Base-by-base conservation (phyloP, 2,797 vertebrate species). In the Scyliorhinus canicula region DNA sequence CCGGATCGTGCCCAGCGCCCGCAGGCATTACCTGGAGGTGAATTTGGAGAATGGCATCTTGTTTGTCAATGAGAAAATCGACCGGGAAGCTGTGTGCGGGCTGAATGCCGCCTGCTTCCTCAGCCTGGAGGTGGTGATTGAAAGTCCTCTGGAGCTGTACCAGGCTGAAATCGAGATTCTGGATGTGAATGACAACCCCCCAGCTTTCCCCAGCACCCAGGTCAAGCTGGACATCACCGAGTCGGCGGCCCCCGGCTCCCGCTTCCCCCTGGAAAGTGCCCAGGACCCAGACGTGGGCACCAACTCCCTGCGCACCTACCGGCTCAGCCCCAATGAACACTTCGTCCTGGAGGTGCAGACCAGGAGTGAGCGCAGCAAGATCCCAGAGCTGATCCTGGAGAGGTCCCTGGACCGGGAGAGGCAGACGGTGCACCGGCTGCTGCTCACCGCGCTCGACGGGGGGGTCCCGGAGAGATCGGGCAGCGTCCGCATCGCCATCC, bases 251-350 rank as follows among this genome's bases (percentile, higher is more conserved):
- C 93, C 35, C 8, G 97, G 97, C 0, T 97, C 97, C 35, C 93
- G 96, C n/a, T 97, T 97, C 85, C 97, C 97, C 12, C 26, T 97
- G 0, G 97, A 95, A 0, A 97, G 97, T 26, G 97, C 97, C 0
- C 96, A 96, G 0, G 97, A 97, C 88, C 96, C 96, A 0, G 97
- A 97, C 95, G 95, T 97, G 0, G 97, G 97, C 2, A 60, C 2
- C 0, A 97, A 97, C 50, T 96, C 97, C 0, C 95, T 97, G 0
- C 97, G 96, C 95, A 96, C 96, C 0, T 97, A 97, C 55, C 16
- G 95, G 47, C 31, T 97, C 0, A 97, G 96, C 65, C 95, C 96
- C 88, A 97, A 95, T 74, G 96, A 97, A 0, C 94, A 96, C 90
- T 96, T 97, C 57, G 28, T 28, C 8, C 96, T 97, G 21, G 96